These are phyloP conservation scores for Bombus balteatus DNA, from an alignment of 1,140 invertebrate species.

Conservation along the genomic window DNA sequence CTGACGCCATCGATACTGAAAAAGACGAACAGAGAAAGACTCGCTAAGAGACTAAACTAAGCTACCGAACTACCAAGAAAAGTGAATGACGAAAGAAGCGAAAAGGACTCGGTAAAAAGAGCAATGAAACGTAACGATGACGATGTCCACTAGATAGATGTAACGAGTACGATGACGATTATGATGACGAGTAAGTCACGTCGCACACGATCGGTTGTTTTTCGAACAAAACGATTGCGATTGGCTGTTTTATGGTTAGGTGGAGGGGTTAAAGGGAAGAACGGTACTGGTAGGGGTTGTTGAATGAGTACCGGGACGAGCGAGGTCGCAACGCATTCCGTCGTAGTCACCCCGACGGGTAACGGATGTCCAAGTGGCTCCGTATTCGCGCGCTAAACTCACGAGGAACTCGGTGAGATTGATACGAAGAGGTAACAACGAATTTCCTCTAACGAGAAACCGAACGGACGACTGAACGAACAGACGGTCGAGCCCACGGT, in stretches of 20 bases:
- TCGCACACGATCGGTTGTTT: background rate
- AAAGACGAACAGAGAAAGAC: too few species aligned
- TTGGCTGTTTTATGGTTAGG: slow-evolving; percentile 51
- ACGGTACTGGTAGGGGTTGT: slow-evolving; percentile 72
- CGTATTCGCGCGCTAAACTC: slow-evolving; percentile 6
- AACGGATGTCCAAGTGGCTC: slow-evolving; percentile 50
- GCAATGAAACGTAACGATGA: background rate
- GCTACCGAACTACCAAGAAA: background rate
- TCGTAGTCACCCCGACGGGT: slow-evolving; percentile 66
- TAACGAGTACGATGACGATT: background rate
- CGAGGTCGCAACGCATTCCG: slow-evolving; percentile 69
- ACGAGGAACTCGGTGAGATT: slow-evolving; percentile 21
- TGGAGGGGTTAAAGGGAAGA: slow-evolving; percentile 54
- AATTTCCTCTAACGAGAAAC: slow-evolving; percentile 9
- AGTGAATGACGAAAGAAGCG: background rate
- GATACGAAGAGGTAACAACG: background rate
- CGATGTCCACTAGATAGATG: background rate
- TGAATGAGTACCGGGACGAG: slow-evolving; percentile 73
- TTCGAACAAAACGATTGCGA: slow-evolving; percentile 36
- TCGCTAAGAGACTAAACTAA: too few species aligned
- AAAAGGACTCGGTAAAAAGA: background rate
- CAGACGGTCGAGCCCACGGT: slow-evolving; percentile 41
- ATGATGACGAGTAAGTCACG: background rate
- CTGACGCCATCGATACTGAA: too few species aligned
- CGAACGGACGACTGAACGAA: slow-evolving; percentile 61